phyloP scores from a whole-genome alignment of 2,888 invertebrate species.

The Dynastes hyllus region DNA sequence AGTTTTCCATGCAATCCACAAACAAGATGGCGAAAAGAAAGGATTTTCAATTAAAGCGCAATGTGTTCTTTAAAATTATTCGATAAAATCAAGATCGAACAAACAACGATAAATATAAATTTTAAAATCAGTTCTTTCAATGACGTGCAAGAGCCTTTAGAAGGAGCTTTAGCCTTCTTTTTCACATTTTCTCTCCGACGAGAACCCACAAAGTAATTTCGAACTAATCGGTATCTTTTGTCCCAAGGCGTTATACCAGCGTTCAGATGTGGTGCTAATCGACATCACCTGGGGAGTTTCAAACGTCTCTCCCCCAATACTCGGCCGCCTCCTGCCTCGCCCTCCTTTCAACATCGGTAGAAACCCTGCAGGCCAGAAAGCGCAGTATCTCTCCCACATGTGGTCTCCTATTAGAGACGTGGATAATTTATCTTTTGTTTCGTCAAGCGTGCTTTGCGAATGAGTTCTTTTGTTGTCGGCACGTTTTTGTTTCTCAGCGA shows the following conservation, averaged over 20 bases:
- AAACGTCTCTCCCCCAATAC: conserved; percentile 55
- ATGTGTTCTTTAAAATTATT: not conserved
- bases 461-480: conserved; percentile 63
- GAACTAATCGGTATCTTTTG: conserved; percentile 60
- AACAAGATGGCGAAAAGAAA: too few species aligned
- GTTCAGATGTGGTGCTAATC: conserved; percentile 62
- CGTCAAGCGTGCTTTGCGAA: conserved; percentile 61
- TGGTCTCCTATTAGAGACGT: conserved; percentile 60
- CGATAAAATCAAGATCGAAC: not conserved
- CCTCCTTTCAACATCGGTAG: conserved; percentile 45
- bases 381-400: conserved; percentile 57
- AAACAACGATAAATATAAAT: conserved; percentile 18
- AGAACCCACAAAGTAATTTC: conserved; percentile 57
- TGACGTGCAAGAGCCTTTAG: conserved; percentile 7
- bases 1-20: too few species aligned
- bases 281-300: conserved; percentile 64
- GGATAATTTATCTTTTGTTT: conserved; percentile 67
- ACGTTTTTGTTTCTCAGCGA: conserved; percentile 62
- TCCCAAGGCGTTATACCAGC: conserved; percentile 59
- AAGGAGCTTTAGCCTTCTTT: conserved; percentile 37
- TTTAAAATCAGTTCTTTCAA: conserved; percentile 25
- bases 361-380: conserved; percentile 43
- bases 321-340: not conserved
- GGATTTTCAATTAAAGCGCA: too few species aligned
- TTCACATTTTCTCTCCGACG: conserved; percentile 48